A percentile compares a stretch with the other conserved stretches of the same genome.
phyloP scores from a whole-genome alignment of 35 echinoderm and acorn worm species.

The Apostichopus californicus region DNA sequence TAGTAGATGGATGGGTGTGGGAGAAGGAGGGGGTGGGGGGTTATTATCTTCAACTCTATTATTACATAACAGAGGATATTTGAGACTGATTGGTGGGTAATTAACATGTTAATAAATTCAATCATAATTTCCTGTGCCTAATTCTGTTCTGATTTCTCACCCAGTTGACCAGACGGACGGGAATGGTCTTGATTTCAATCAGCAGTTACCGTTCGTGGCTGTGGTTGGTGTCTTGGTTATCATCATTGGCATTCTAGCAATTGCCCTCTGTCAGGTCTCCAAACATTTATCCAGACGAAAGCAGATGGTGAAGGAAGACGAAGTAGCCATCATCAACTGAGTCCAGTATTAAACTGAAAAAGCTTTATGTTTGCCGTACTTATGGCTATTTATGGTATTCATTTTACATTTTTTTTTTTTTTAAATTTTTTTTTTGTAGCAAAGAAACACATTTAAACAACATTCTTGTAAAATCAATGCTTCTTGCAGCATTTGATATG shows the following conservation, averaged over 20 bases:
- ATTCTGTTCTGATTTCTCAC: neutral
- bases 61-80: neutral
- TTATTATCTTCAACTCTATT: neutral
- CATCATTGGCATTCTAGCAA: neutral
- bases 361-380: no score
- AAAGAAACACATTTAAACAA: no score
- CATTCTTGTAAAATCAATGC: no score
- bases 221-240: neutral
- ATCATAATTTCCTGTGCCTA: neutral
- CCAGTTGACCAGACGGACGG: neutral
- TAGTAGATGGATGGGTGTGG: no score
- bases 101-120: neutral
- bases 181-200: neutral
- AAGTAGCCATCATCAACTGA: conserved; percentile 20
- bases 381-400: no score
- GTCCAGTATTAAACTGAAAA: no score
- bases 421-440: no score
- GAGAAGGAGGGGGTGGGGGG: no score
- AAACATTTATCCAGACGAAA: neutral
- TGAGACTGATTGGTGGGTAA: neutral
- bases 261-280: neutral
- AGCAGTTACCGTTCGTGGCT: neutral
- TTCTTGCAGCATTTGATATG: no score
- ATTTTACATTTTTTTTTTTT: no score
- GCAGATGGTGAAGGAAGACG: neutral